Evolutionary conservation across 2,888 invertebrate species (phyloP), one percentile per base, ranked within the genome.

Genomic region (Mesoligia furuncula): DNA sequence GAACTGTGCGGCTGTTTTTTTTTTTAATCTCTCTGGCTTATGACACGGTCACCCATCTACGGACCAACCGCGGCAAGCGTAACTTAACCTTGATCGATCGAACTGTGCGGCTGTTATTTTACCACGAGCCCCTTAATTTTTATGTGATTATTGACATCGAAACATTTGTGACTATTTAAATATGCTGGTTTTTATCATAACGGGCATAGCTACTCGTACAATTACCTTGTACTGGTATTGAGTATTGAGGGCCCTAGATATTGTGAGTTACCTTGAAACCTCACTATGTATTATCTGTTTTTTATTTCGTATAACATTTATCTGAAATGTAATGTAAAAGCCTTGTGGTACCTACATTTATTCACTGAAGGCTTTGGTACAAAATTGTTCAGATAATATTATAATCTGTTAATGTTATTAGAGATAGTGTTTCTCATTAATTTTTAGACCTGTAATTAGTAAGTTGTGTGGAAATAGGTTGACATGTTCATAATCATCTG

Each of bases 241-340:
- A 61, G 31, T 31, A 61, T 61, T 17, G 20, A 78, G 13, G 24
- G 17, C 17, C 13, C 13, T 45, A 61, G 11, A 17, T 66, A 66
- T 36, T 66, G 9, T 5, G 6, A 71, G 39, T 31, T 59, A 72
- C 73, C 81, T 79, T 80, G 81, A 61, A 54, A 51, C 13, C 31
- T 17, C 24, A 61, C 51, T 42, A 31, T 31, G 31, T 31, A 27
- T 66, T 80, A 79, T 59, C 65, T 17, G n/a, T 65, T 20, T 59
- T 66, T 80, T 65, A 2, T 27, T n/a, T 45, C 17, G 24, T 51
- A 71, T 3, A 20, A 61, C 11, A 45, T 42, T 45, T 27, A 75
- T 61, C 39, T 64, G 4, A 68, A 69, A 17, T 8, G 17, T 75
- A 20, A 45, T 74, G n/a, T 36, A 48, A 27, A 75, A 27, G 1